Percentiles rank a stretch among this genome's conserved stretches.
Evolutionary conservation across 2,113 vertebrate genomes (phyloP).

Genomic region (Leucoraja erinaceus): DNA sequence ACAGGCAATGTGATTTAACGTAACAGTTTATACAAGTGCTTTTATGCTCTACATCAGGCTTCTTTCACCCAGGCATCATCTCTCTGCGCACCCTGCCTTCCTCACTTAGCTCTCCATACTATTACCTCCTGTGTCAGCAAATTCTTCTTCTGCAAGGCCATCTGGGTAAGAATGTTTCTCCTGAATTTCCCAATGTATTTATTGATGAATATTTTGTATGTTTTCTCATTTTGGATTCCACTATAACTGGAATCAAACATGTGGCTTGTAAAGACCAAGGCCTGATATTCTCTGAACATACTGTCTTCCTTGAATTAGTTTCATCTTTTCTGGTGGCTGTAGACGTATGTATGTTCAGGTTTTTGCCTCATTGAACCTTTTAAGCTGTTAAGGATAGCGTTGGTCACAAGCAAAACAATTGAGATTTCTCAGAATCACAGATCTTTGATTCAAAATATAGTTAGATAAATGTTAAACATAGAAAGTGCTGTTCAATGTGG

Average conservation of each 20-base stretch:
- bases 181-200: background rate
- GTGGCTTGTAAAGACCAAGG: background rate
- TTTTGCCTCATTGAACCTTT: background rate
- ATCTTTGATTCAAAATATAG: background rate
- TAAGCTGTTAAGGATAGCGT: background rate
- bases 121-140: no score
- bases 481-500: background rate
- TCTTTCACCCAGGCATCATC: background rate
- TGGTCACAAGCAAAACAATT: background rate
- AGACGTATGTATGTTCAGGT: background rate
- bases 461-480: background rate
- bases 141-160: background rate
- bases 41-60: background rate
- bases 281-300: background rate
- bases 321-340: background rate
- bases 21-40: background rate
- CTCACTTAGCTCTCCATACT: background rate
- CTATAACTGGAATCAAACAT: background rate
- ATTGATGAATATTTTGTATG: background rate
- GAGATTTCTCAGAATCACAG: background rate
- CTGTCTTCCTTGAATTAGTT: background rate
- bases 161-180: background rate
- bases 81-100: background rate
- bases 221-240: background rate
- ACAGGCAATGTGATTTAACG: background rate